A percentile compares a stretch with the other conserved stretches of the same genome.
phyloP scores from a whole-genome alignment of 1,140 invertebrate genomes.

The Brachionus rotundiformis region DNA sequence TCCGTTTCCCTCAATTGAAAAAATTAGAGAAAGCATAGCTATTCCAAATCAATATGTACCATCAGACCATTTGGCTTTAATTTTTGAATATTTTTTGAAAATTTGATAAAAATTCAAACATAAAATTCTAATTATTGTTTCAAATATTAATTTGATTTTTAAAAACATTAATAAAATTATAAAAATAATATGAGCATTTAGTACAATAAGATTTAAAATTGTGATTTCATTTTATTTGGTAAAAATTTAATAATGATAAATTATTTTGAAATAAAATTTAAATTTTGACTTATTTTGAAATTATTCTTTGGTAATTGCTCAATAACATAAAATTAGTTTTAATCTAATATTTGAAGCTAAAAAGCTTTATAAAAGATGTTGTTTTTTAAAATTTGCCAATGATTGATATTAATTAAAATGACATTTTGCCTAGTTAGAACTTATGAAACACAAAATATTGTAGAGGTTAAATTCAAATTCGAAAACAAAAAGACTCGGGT shows the following conservation, averaged over 20 bases:
- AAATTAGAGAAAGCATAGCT: constrained; percentile 24
- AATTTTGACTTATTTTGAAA: background rate
- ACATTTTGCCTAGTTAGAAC: background rate
- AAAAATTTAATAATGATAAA: no score
- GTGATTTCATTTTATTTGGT: no score
- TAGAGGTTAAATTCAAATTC: background rate
- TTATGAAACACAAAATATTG: background rate
- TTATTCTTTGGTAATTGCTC: background rate
- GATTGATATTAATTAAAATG: background rate
- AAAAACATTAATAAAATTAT: no score
- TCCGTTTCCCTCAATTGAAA: constrained; percentile 15
- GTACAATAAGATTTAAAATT: no score
- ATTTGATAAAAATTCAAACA: background rate
- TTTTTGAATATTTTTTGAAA: constrained; percentile 15
- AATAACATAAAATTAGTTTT: background rate
- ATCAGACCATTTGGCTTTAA: constrained; percentile 42
- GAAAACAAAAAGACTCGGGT: background rate
- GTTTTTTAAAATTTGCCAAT: no score
- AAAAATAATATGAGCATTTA: no score
- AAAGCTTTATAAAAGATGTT: background rate
- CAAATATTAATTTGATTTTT: no score
- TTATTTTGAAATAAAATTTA: no score
- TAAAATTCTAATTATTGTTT: no score
- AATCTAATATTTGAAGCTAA: background rate
- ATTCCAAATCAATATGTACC: constrained; percentile 37